Conservation (phyloP, 1,140 invertebrate genomes). For the Monomorium pharaonis region DNA sequence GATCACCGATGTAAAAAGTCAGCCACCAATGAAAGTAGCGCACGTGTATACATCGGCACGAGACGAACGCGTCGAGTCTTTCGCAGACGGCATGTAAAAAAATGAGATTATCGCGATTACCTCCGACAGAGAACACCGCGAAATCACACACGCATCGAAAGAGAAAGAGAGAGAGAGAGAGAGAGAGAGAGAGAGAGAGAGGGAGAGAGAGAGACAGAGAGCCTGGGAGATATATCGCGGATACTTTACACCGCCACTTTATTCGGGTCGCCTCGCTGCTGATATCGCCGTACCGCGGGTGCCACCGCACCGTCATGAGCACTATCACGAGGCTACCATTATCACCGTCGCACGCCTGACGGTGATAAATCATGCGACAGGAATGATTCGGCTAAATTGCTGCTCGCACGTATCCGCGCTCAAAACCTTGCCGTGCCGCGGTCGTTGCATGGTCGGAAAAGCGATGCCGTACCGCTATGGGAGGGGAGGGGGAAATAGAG, state of each 20-base stretch:
- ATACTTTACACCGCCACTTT: conserved; percentile 59
- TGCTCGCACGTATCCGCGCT: conserved; percentile 79
- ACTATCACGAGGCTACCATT: conserved; percentile 58
- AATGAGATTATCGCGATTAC: conserved; percentile 47
- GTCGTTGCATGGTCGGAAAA: conserved; percentile 56
- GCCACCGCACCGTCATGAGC: conserved; percentile 32
- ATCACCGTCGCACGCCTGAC: conserved; percentile 50
- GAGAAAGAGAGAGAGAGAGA: too few relatives aligned
- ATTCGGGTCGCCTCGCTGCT: conserved; percentile 29
- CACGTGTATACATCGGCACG: conserved; percentile 1
- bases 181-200: too few relatives aligned
- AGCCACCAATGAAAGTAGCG: conserved; percentile 13
- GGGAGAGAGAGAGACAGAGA: too few relatives aligned
- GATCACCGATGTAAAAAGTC: conserved; percentile 13
- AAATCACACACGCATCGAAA: conserved; percentile 29
- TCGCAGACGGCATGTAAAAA: neutral
- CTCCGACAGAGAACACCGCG: conserved; percentile 25
- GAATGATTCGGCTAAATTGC: conserved; percentile 83
- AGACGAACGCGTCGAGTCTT: conserved; percentile 26
- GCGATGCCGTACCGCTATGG: too few relatives aligned
- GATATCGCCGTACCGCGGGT: conserved; percentile 8
- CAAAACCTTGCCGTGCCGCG: conserved; percentile 60
- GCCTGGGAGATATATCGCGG: conserved; percentile 60
- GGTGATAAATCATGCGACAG: conserved; percentile 81
- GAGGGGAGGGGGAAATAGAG: neutral